These are phyloP conservation scores for Drosophila basisetae DNA, from an alignment of 2,888 invertebrate species.

Conservation along the genomic window DNA sequence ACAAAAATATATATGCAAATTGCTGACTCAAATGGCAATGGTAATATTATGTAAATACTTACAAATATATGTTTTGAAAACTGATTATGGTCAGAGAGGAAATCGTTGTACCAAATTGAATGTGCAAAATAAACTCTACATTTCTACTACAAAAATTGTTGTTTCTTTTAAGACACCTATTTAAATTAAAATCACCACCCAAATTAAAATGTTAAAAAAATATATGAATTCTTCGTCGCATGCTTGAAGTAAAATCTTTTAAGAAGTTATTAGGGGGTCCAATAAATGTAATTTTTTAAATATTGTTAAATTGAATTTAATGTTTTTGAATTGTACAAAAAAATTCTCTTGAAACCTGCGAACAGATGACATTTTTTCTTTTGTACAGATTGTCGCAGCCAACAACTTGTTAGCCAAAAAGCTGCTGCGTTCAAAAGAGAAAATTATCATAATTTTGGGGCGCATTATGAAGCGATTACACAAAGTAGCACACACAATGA, in stretches of 20 bases:
- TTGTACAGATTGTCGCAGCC: not conserved
- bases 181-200: no score
- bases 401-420: conserved; percentile 8
- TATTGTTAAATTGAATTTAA: not conserved
- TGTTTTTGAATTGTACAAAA: not conserved
- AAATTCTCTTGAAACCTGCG: not conserved
- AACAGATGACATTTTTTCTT: not conserved
- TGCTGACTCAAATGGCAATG: conserved; percentile 36
- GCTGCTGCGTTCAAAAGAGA: conserved; percentile 23
- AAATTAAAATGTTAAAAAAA: not conserved
- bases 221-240: not conserved
- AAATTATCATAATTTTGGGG: conserved; percentile 62
- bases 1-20: conserved; percentile 45
- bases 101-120: conserved; percentile 3
- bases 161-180: not conserved
- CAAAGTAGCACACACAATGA: conserved; percentile 40
- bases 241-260: not conserved
- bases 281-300: not conserved
- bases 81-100: conserved; percentile 25
- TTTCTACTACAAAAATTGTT: not conserved
- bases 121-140: conserved; percentile 6
- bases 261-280: not conserved
- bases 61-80: conserved; percentile 14
- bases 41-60: conserved; percentile 42
- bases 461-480: conserved; percentile 68